Evolutionary conservation across 2,888 invertebrate species (phyloP).

Genomic region (Argyresthia albistria): DNA sequence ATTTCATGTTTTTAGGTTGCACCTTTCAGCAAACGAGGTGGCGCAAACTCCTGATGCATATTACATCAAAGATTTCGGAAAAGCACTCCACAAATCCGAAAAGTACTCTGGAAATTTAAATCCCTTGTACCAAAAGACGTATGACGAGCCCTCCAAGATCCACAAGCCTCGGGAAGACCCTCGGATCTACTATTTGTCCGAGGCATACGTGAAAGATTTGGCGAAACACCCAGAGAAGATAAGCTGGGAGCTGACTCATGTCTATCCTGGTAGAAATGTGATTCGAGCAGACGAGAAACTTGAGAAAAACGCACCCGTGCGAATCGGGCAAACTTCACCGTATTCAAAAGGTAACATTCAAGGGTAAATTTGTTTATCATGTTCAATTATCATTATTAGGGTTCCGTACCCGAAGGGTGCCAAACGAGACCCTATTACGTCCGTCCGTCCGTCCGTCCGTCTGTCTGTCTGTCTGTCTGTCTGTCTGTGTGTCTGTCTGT

Average conservation of each 20-base stretch:
- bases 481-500: no score
- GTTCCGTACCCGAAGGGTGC: no score
- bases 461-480: no score
- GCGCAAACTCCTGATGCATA: not conserved
- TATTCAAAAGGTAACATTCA: no score
- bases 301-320: no score
- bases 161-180: conserved; percentile 57
- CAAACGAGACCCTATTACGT: no score
- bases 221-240: conserved; percentile 27
- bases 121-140: no score
- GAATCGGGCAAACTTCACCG: no score
- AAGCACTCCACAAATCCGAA: not conserved
- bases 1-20: no score
- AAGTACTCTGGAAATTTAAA: not conserved
- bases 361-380: no score
- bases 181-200: conserved; percentile 54
- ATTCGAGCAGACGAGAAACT: conserved; percentile 25
- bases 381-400: no score
- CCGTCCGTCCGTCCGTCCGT: no score
- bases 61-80: not conserved
- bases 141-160: conserved; percentile 23
- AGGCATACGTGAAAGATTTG: conserved; percentile 47
- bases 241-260: conserved; percentile 37
- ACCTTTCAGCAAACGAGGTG: not conserved
- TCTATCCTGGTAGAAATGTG: conserved; percentile 45